Evolutionary conservation across 2,888 invertebrate species (phyloP).

Genomic region (Brenthis ino): DNA sequence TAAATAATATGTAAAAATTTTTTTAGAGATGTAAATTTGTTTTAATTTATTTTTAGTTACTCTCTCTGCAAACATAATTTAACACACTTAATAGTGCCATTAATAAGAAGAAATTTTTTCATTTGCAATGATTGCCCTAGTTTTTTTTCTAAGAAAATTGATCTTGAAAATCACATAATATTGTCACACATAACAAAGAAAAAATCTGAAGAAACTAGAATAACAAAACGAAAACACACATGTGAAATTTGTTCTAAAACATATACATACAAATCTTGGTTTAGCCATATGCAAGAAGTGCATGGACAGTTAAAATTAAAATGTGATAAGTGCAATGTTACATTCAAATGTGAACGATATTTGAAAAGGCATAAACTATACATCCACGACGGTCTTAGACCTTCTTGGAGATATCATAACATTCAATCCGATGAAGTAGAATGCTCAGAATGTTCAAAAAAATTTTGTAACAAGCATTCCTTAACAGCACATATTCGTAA

Average conservation of each 20-base stretch:
- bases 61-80: conserved; percentile 45
- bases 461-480: conserved; percentile 37
- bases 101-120: conserved; percentile 27
- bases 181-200: conserved; percentile 14
- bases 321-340: conserved; percentile 35
- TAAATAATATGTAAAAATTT: neutral
- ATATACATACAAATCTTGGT: conserved; percentile 44
- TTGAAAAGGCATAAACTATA: conserved; percentile 39
- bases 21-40: neutral
- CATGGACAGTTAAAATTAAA: conserved; percentile 32
- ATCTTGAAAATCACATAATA: conserved; percentile 29
- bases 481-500: conserved; percentile 45
- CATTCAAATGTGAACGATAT: conserved; percentile 39
- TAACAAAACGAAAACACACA: conserved; percentile 1
- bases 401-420: conserved; percentile 26
- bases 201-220: neutral
- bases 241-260: conserved; percentile 42
- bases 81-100: conserved; percentile 42
- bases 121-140: conserved; percentile 38
- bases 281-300: conserved; percentile 43
- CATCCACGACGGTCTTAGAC: conserved; percentile 29
- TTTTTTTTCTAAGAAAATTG: conserved; percentile 20
- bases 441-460: conserved; percentile 44
- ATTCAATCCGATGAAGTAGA: conserved; percentile 10
- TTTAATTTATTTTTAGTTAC: conserved; percentile 39